These are phyloP conservation scores for Onychostruthus taczanowskii DNA, from an alignment of 2,113 vertebrate genomes.

Conservation along the genomic window DNA sequence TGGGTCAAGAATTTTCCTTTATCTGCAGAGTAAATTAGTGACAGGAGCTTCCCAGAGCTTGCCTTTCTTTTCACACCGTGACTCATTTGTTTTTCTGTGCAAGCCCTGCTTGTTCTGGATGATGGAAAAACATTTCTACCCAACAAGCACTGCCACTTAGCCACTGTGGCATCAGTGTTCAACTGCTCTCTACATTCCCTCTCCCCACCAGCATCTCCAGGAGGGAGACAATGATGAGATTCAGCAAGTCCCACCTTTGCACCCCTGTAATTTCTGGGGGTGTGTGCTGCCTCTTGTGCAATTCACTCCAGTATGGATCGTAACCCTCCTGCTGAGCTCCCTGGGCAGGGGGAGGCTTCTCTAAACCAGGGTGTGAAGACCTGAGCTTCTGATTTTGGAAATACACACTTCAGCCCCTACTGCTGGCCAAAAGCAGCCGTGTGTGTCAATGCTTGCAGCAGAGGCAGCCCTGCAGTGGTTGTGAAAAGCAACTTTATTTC, in stretches of 20 bases:
- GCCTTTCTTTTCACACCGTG: neutral
- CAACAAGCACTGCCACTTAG: neutral
- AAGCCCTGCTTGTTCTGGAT: neutral
- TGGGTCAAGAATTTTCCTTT: neutral
- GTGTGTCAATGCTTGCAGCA: neutral
- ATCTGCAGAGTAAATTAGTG: neutral
- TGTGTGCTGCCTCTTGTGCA: neutral
- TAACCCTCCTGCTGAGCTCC: neutral
- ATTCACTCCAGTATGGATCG: neutral
- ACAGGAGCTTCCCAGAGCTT: neutral
- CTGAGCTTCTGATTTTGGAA: neutral
- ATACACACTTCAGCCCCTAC: neutral
- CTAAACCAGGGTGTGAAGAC: neutral
- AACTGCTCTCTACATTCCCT: accelerated
- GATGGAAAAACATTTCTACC: neutral
- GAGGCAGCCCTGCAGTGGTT: neutral
- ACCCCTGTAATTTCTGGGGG: neutral
- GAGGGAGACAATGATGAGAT: neutral
- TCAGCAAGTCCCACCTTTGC: neutral
- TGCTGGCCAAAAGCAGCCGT: neutral
- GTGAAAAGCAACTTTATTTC: neutral
- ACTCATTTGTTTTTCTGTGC: neutral
- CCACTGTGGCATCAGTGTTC: neutral
- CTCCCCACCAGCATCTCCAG: neutral
- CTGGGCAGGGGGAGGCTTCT: neutral